phyloP scores from a whole-genome alignment of 2,888 invertebrate species.

The Andrena haemorrhoa region DNA sequence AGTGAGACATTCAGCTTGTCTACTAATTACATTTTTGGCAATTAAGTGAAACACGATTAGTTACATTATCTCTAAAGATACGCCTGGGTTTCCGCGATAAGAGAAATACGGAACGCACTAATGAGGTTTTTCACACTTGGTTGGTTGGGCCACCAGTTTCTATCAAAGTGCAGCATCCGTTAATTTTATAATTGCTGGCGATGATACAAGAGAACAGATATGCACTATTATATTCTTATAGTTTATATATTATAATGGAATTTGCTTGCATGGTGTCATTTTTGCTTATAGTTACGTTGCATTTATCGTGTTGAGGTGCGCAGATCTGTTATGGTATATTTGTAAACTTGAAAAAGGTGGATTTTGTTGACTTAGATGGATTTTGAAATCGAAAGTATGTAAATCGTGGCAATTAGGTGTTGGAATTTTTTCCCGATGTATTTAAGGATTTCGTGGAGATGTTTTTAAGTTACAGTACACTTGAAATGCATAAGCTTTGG shows the following conservation, averaged over 20 bases:
- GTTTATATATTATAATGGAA: not conserved
- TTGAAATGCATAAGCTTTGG: not conserved
- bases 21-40: slow-evolving; percentile 23
- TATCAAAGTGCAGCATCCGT: too few relatives aligned
- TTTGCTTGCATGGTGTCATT: not conserved
- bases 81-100: not conserved
- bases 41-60: slow-evolving; percentile 15
- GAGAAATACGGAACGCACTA: not conserved
- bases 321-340: too few relatives aligned
- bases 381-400: too few relatives aligned
- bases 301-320: too few relatives aligned
- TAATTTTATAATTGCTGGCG: not conserved
- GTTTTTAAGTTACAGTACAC: not conserved
- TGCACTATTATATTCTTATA: not conserved
- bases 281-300: too few relatives aligned
- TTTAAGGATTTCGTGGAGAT: not conserved
- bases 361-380: not conserved
- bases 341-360: not conserved
- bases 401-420: not conserved
- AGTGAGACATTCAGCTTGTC: not conserved
- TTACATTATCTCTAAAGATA: slow-evolving; percentile 32
- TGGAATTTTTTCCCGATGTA: not conserved
- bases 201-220: not conserved
- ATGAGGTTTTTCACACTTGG: slow-evolving; percentile 9
- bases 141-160: not conserved